Base-by-base conservation (phyloP, 2,113 vertebrate genomes). In the Lepus europaeus region DNA sequence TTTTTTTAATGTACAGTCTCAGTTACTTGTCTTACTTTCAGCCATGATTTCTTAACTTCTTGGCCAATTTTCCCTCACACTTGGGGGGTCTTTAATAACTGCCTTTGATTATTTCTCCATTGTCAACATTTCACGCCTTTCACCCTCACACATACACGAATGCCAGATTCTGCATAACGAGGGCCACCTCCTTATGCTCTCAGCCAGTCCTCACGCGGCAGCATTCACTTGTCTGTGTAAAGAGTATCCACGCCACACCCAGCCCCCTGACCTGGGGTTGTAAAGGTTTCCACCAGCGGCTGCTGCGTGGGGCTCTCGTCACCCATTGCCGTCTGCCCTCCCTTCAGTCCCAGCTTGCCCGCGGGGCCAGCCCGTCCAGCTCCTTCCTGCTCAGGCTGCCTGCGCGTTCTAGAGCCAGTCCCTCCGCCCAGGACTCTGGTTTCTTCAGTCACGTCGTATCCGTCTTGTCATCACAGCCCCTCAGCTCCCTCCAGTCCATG, bases 1-100 rank as follows among this genome's bases (percentile, higher is more conserved):
- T 39, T 33, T 61, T 63, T 49, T 25, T 59, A 12, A 73, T 7
- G 45, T 2, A 23, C 23, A 25, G 29, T 83, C 79, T 36, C 80
- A 22, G 12, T 78, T 91, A 36, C 53, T 87, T 80, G n/a, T 89
- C 78, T 90, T 27, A 63, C 64, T 87, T 68, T 72, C 27, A 95
- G 19, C 49, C 39, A 27, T 31, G 31, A 93, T 49, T 72, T 31
- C 72, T 91, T 89, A 73, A 80, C 22, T 69, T 88, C 68, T 77
- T 1, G 5, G 63, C 36, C 77, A 72, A 29, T 77, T 69, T 76
- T 84, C 27, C 39, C 17, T 83, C 73, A 59, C 9, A 64, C 19
- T 33, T 27, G 39, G 78, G n/a, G n/a, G 11, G 17, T 56, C 78
- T 56, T 39, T 74, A n/a, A 2, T 79, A 31, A 79, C 25, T 84